A percentile compares a stretch with the other conserved stretches of the same genome.
Conservation (phyloP, 2,888 invertebrate genomes). For the Electrophaes corylata region DNA sequence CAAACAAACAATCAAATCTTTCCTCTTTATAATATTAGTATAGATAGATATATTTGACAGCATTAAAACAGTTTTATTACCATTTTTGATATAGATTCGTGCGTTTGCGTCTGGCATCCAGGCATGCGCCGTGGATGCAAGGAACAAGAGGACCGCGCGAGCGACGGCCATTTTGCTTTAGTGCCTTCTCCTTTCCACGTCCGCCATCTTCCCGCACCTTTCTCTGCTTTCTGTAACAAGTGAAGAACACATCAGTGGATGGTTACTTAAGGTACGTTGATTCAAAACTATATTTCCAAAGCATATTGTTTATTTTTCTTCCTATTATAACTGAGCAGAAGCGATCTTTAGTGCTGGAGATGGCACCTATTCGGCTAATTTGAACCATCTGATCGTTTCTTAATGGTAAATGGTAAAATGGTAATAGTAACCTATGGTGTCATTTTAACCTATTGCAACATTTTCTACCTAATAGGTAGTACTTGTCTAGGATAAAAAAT, state of each 20-base stretch:
- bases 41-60: no score
- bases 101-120: conserved; percentile 90
- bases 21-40: no score
- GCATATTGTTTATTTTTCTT: not conserved
- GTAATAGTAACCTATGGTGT: no score
- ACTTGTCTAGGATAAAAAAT: no score
- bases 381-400: no score
- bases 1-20: no score
- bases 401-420: no score
- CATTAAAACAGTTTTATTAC: conserved; percentile 62
- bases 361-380: no score
- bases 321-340: not conserved
- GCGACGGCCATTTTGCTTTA: conserved; percentile 78
- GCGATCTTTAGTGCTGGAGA: no score
- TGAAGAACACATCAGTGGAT: conserved; percentile 16
- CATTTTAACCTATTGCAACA: no score
- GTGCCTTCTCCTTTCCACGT: conserved; percentile 65
- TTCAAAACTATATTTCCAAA: not conserved
- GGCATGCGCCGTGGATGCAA: conserved; percentile 84
- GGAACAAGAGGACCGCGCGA: conserved; percentile 82
- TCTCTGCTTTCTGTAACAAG: conserved; percentile 65
- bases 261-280: not conserved
- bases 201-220: conserved; percentile 66
- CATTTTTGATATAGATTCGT: conserved; percentile 87
- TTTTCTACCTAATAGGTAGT: no score